Evolutionary conservation across 2,797 vertebrate species (phyloP), one percentile per base, ranked within the genome.

Genomic region (Syngnathus rostellatus): DNA sequence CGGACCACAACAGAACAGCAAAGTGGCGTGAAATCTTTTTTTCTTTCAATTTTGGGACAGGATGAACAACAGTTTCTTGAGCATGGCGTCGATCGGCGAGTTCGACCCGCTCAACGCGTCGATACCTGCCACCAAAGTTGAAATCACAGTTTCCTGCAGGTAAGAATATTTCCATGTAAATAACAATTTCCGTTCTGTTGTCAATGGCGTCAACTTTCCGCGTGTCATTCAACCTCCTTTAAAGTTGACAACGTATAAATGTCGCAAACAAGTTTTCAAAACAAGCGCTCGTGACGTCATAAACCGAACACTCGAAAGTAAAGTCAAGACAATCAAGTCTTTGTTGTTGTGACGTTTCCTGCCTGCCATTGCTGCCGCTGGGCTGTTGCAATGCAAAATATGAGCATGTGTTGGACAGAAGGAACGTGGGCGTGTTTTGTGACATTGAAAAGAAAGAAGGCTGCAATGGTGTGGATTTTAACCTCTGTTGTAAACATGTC

Each of bases 141-240:
- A 98, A 89, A 90, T 98, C 85, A 95, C 94, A 2, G 93, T 98
- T 76, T 97, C 95, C 53, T 96, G 96, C 94, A 97, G 96, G 94
- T 97, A 88, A 86, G 91, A 19, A 31, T 57, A 57, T 63, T 14
- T 31, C 31, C 31, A 31, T 4, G 31, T 31, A 31, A 31, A 31
- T 31, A 4, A 31, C 31, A 4, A 31, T 31, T 31, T 31, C 31
- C 31, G 31, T 31, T 31, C 31, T 31, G 31, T 31, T 31, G 31
- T 31, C 16, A 8, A 50, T 19, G 17, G 7, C 46, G 17, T 7
- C 48, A n/a, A 8, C 2, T 50, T 48, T 48, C 16, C 17, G 31
- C 0, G 31, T 31, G 31, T 31, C 31, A 31, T 31, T 31, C 31
- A 31, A 31, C 31, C 31, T 31, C 31, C 31, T 31, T 31, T 31